Evolutionary conservation across 2,888 invertebrate genomes (phyloP).

Genomic region (Rugalucina vietnamica): DNA sequence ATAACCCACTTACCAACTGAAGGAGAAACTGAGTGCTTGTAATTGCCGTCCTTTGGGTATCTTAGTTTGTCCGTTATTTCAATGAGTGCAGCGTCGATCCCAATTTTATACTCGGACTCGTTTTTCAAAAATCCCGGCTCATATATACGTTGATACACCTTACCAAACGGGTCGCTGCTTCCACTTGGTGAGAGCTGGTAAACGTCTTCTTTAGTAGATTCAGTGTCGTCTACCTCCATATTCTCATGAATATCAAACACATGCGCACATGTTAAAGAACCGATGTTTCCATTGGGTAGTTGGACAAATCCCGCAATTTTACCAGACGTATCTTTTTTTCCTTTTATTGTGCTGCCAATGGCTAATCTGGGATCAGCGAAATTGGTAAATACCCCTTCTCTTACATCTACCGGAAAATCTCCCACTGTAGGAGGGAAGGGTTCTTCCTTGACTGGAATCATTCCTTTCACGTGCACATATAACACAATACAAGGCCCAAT

Average conservation of each 20-base stretch:
- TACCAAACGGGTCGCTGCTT: neutral
- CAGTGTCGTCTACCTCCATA: neutral
- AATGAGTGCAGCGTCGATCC: neutral
- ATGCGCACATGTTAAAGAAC: neutral
- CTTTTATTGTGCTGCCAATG: neutral
- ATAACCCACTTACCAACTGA: neutral
- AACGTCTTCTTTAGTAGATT: neutral
- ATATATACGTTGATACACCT: no score
- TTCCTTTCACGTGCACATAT: neutral
- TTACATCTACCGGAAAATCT: neutral
- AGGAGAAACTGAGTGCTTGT: neutral
- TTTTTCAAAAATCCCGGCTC: no score
- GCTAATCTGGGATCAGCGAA: neutral
- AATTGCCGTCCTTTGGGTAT: neutral
- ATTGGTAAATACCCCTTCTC: neutral
- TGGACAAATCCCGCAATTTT: neutral
- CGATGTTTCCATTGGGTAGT: neutral
- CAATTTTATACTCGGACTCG: neutral
- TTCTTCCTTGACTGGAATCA: neutral
- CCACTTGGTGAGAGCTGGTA: neutral
- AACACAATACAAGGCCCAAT: neutral
- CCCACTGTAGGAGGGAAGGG: neutral
- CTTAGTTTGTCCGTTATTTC: neutral
- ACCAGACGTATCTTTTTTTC: neutral
- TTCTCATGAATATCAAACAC: neutral